Base-by-base conservation (phyloP, 2,888 invertebrate genomes). In the Macrosoma leucophasiata region DNA sequence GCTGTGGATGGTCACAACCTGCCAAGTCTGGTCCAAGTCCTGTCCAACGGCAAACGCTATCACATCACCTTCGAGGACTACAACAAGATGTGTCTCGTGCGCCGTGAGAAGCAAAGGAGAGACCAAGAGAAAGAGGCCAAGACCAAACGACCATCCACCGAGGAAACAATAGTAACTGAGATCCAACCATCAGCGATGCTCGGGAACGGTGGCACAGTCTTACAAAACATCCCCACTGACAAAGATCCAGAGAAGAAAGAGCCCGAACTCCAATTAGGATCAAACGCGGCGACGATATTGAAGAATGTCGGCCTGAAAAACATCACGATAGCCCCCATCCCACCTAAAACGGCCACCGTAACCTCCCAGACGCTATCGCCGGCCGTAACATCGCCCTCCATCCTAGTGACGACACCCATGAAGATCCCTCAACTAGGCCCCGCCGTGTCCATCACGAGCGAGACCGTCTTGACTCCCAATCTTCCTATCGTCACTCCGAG, bases 1-100 rank as follows among this genome's bases (percentile, higher is more conserved):
- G 90, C 85, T 0, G 88, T 84, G 1, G 88, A 87, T 56, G 89
- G 86, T 0, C 84, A 86, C 29, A 78, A 79, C 22, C 66, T 89
- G 44, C 88, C 88, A 3, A 89, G 89, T 35, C 73, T 91, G 12
- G 89, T 91, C n/a, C 90, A 91, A 55, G 91, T 91, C 1, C 89
- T 91, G 59, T 90, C 91, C 0, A 89, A 91, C 1, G 92, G 92
- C n/a, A 90, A 90, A 55, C 89, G 92, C 0, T 92, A 90, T 67
- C 91, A 92, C 62, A 89, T 93, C 51, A 91, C 91, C 2, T 86
- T 93, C 18, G 89, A 90, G 29, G 93, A 93, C 56, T 92, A 91
- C 70, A 92, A 92, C 68, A 91, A 92, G 46, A 91, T 91, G 91
- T 91, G 91, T 64, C 86, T 90, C 34, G 86, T 91, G 64, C 84